phyloP scores from a whole-genome alignment of 2,888 invertebrate genomes.

The Heliconius cydno region DNA sequence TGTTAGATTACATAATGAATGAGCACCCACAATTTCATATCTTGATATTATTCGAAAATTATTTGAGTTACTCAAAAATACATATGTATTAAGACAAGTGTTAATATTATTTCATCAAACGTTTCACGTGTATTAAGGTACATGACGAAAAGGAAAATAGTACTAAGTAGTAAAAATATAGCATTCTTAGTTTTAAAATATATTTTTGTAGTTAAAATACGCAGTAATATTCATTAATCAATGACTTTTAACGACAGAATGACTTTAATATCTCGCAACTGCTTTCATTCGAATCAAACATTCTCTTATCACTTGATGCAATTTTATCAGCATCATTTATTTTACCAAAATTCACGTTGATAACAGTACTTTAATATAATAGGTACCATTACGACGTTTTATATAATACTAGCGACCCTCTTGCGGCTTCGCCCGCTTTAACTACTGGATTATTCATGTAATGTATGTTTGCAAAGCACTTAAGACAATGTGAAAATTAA shows the following conservation, averaged over 20 bases:
- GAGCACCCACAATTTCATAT: background rate
- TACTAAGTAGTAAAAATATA: too few species aligned
- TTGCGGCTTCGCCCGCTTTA: too few species aligned
- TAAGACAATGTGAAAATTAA: too few species aligned
- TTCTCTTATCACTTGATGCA: background rate
- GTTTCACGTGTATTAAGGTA: too few species aligned
- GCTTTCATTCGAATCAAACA: background rate
- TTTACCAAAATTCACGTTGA: conserved; percentile 1
- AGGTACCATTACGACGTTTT: background rate
- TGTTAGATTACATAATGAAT: background rate
- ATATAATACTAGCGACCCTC: background rate
- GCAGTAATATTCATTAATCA: background rate
- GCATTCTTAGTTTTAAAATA: too few species aligned
- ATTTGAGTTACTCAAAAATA: too few species aligned
- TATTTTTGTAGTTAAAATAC: background rate
- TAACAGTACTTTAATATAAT: conserved; percentile 19
- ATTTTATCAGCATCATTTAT: background rate
- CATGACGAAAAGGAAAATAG: too few species aligned
- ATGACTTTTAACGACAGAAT: background rate
- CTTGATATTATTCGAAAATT: too few species aligned
- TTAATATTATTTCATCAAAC: too few species aligned
- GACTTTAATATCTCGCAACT: background rate
- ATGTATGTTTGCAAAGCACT: too few species aligned
- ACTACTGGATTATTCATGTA: too few species aligned
- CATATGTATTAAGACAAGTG: too few species aligned